These are phyloP conservation scores for Ochotona curzoniae DNA, from an alignment of 2,113 vertebrate species.

Conservation along the genomic window DNA sequence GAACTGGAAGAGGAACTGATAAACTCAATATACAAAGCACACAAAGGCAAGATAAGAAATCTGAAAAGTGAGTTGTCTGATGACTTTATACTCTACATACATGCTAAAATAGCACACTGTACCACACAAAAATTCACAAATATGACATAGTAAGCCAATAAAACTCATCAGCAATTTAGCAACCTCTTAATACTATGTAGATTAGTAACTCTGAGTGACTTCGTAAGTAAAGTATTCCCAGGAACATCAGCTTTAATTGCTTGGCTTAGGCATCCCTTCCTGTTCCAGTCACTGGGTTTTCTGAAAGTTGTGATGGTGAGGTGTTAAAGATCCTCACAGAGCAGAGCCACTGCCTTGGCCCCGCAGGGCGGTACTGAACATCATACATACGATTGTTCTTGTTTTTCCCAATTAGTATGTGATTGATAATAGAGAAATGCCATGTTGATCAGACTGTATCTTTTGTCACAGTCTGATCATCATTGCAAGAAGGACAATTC, in stretches of 20 bases:
- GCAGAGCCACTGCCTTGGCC: not conserved
- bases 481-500: not conserved
- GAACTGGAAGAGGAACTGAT: too few species aligned
- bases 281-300: not conserved
- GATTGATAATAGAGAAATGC: not conserved
- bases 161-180: not conserved
- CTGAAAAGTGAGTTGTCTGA: too few species aligned
- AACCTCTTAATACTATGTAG: not conserved
- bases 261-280: not conserved
- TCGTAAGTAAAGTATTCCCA: slow-evolving; percentile 48
- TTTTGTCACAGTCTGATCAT: not conserved
- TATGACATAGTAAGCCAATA: too few species aligned
- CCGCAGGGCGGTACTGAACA: not conserved
- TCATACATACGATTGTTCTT: not conserved
- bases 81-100: too few species aligned
- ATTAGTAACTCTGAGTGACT: not conserved
- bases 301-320: not conserved
- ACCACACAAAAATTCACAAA: too few species aligned
- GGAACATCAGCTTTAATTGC: slow-evolving; percentile 57
- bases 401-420: not conserved
- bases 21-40: too few species aligned
- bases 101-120: too few species aligned
- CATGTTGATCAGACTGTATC: not conserved
- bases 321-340: not conserved
- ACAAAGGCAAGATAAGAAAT: too few species aligned